A percentile compares a stretch with the other conserved stretches of the same genome.
Evolutionary conservation across 2,113 vertebrate species (phyloP).

Genomic region (Cinclus mexicanus): DNA sequence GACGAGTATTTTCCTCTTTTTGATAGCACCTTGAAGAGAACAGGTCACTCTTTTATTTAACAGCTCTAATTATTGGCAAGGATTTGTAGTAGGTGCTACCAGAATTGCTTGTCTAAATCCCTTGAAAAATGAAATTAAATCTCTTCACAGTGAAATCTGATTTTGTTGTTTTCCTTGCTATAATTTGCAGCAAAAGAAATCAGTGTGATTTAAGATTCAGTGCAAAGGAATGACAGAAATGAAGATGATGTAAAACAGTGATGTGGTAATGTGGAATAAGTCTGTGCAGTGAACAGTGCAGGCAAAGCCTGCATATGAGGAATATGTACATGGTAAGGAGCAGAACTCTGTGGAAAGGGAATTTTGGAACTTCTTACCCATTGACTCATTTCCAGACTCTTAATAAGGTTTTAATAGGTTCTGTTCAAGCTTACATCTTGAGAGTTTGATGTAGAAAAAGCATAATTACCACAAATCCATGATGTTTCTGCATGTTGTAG

Average conservation of each 20-base stretch:
- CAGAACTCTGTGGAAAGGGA: not conserved
- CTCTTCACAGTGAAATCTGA: not conserved
- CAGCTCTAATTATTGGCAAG: not conserved
- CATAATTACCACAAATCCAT: not conserved
- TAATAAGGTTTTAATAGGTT: not conserved
- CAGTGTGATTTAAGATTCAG: not conserved
- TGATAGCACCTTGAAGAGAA: not conserved
- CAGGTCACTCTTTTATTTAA: not conserved
- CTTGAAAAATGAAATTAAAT: not conserved
- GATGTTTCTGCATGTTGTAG: not conserved
- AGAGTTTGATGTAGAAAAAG: not conserved
- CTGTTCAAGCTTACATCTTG: not conserved
- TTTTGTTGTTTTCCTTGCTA: not conserved
- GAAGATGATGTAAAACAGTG: not conserved
- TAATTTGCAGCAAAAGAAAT: not conserved
- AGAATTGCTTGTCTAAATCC: not conserved
- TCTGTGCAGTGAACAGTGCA: not conserved
- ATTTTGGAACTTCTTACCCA: not conserved
- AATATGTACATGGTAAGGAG: not conserved
- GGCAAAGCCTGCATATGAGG: accelerated
- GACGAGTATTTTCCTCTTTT: not conserved
- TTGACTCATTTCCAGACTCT: not conserved
- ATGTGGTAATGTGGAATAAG: not conserved
- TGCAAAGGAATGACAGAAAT: not conserved
- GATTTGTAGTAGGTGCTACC: not conserved